Percentiles rank a stretch among this genome's conserved stretches.
Evolutionary conservation across 2,888 invertebrate genomes (phyloP).

Genomic region (Odontomyia ornata): DNA sequence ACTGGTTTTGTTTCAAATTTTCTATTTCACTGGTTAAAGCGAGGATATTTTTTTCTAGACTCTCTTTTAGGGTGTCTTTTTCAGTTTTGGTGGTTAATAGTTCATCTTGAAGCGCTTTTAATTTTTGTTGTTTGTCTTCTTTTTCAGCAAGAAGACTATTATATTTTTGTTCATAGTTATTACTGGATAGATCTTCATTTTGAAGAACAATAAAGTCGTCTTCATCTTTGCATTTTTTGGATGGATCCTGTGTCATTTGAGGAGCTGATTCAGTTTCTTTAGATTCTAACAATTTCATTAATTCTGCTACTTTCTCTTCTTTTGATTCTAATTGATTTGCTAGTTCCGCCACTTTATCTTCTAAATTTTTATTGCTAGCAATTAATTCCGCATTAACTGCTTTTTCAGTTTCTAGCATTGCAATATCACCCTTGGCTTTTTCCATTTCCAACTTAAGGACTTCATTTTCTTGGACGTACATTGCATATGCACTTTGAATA

Average conservation of each 20-base stretch:
- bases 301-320: constrained; percentile 38
- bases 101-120: constrained; percentile 17
- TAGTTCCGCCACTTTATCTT: constrained; percentile 46
- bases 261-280: constrained; percentile 17
- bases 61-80: background rate
- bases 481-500: constrained; percentile 52
- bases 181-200: constrained; percentile 8
- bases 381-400: background rate
- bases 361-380: constrained; percentile 31
- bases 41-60: background rate
- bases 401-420: constrained; percentile 10
- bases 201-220: constrained; percentile 41
- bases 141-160: constrained; percentile 32
- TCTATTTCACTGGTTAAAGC: constrained; percentile 7
- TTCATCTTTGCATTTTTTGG: constrained; percentile 31
- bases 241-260: background rate
- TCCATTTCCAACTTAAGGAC: constrained; percentile 56
- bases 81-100: background rate
- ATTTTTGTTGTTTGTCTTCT: constrained; percentile 4
- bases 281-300: constrained; percentile 45
- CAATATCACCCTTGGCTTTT: constrained; percentile 15
- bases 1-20: background rate
- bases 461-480: constrained; percentile 52
- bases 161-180: constrained; percentile 30
- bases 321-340: constrained; percentile 46